phyloP scores from a whole-genome alignment of 2,113 vertebrate genomes.

The Probosciger aterrimus region DNA sequence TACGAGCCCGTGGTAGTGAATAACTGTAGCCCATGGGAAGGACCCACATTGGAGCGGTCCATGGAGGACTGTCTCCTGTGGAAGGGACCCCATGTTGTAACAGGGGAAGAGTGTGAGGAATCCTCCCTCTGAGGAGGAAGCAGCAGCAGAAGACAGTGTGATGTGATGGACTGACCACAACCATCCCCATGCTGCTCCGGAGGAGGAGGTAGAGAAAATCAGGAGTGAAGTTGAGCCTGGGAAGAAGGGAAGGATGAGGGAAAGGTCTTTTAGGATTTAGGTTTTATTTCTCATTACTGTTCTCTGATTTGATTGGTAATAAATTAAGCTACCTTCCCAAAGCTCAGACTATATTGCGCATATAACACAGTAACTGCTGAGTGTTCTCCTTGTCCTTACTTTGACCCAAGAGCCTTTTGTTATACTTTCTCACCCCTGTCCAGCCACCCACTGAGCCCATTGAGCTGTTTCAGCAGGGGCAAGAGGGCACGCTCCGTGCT shows the following conservation, averaged over 20 bases:
- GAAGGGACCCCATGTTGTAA: background rate
- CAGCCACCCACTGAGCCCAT: background rate
- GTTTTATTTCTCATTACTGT: rapidly evolving
- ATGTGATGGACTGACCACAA: background rate
- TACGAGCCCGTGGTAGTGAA: background rate
- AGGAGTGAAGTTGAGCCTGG: background rate
- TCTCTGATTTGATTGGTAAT: rapidly evolving
- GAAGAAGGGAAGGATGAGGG: background rate
- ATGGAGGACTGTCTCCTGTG: background rate
- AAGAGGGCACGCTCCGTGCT: background rate
- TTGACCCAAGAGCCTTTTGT: background rate
- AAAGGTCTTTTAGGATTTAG: rapidly evolving
- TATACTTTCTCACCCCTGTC: background rate
- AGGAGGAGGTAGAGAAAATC: background rate
- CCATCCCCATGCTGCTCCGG: background rate
- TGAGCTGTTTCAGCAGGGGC: background rate
- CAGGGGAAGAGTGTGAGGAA: background rate
- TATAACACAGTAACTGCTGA: rapidly evolving
- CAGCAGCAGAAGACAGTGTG: background rate
- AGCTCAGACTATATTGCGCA: rapidly evolving
- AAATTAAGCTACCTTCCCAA: rapidly evolving
- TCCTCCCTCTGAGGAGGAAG: background rate
- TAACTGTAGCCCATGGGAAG: background rate
- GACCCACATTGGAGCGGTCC: background rate
- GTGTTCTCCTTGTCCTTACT: background rate